phyloP scores from a whole-genome alignment of 2,888 invertebrate species.

The Folsomia candida region DNA sequence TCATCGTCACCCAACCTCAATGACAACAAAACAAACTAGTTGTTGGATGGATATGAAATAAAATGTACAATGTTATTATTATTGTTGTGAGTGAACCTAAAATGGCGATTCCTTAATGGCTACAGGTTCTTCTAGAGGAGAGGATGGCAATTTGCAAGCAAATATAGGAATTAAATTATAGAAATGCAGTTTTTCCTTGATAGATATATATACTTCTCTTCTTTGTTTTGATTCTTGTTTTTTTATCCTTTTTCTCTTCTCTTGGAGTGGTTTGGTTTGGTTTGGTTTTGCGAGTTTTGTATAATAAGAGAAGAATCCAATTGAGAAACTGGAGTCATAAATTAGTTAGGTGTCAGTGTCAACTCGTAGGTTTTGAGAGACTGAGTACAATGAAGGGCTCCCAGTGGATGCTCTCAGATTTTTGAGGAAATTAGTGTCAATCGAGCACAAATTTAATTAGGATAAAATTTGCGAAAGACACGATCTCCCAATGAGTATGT shows the following conservation, averaged over 20 bases:
- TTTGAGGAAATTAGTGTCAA: too few species aligned
- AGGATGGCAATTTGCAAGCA: background rate
- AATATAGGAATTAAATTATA: background rate
- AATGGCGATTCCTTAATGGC: background rate
- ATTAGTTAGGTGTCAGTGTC: background rate
- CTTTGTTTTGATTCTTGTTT: background rate
- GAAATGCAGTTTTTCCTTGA: background rate
- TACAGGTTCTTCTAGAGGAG: background rate
- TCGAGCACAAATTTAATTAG: too few species aligned
- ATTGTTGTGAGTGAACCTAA: background rate
- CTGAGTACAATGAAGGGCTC: too few species aligned
- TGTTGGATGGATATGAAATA: background rate
- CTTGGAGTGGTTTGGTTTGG: too few species aligned
- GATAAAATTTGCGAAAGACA: too few species aligned
- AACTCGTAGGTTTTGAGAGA: background rate
- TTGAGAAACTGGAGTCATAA: slow-evolving; percentile 6
- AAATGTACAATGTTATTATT: too few species aligned
- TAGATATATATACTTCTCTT: background rate
- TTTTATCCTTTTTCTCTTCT: background rate
- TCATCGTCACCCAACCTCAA: background rate
- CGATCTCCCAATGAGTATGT: too few species aligned
- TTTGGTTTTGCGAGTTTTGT: background rate
- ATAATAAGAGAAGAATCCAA: background rate
- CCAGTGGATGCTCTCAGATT: too few species aligned
- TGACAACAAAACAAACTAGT: background rate